Percentiles rank a stretch among this genome's conserved stretches.
Conservation (phyloP, 1,140 invertebrate species). For the Drosophila grimshawi region DNA sequence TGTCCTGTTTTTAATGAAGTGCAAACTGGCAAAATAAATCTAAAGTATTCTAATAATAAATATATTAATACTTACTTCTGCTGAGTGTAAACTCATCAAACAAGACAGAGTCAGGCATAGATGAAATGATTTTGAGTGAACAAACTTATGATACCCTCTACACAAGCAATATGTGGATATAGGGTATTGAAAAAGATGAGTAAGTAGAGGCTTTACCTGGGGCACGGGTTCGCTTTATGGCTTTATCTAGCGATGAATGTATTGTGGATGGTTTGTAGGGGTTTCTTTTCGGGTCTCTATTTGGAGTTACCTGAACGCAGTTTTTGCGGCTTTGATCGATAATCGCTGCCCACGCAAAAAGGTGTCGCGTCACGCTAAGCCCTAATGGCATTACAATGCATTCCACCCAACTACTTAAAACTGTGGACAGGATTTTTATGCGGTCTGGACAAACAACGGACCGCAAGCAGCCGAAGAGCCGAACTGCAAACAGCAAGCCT, state of each 20-base stretch:
- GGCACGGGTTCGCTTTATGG: constrained; percentile 25
- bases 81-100: too few relatives aligned
- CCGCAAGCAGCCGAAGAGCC: constrained; percentile 4
- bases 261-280: neutral
- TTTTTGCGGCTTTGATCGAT: constrained; percentile 80
- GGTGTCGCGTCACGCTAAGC: constrained; percentile 68
- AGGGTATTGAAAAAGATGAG: constrained; percentile 22
- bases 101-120: too few relatives aligned
- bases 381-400: constrained; percentile 71
- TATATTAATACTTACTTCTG: neutral
- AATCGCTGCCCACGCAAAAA: constrained; percentile 78
- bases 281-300: neutral
- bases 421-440: constrained; percentile 48
- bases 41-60: too few relatives aligned
- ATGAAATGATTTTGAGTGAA: too few relatives aligned
- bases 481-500: too few relatives aligned
- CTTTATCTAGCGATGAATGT: constrained; percentile 13
- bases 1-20: neutral
- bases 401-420: constrained; percentile 33
- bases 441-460: constrained; percentile 59
- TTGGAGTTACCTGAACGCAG: constrained; percentile 59
- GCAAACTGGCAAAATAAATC: too few relatives aligned
- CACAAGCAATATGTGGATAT: neutral
- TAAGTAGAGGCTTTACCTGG: constrained; percentile 52
- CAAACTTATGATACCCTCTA: too few relatives aligned